Conservation (phyloP, 2,113 vertebrate species). For the Aegotheles bennettii region DNA sequence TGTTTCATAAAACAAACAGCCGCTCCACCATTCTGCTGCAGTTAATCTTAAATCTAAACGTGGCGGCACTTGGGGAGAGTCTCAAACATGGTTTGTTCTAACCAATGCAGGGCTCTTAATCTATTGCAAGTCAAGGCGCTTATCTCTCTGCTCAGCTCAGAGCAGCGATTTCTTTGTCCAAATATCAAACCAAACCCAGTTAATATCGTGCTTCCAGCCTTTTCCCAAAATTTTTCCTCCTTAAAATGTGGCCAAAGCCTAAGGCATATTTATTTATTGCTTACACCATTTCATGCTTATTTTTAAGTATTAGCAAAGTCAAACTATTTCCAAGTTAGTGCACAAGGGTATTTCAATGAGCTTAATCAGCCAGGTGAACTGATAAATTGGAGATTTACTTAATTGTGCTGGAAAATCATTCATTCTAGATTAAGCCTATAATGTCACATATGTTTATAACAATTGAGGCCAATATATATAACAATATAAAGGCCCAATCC, state of each 20-base stretch:
- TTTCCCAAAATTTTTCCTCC: conserved; percentile 46
- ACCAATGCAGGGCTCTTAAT: conserved; percentile 75
- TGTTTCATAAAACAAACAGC: conserved; percentile 83
- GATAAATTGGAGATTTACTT: conserved; percentile 39
- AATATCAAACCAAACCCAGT: conserved; percentile 73
- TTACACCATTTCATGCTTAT: conserved; percentile 63
- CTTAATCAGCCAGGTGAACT: conserved; percentile 59
- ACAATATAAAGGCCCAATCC: not conserved
- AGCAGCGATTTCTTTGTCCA: conserved; percentile 78
- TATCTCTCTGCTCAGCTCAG: conserved; percentile 76
- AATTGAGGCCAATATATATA: too few relatives aligned
- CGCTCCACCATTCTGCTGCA: conserved; percentile 62
- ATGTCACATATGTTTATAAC: not conserved
- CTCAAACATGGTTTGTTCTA: conserved; percentile 69
- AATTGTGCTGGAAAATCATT: conserved; percentile 24
- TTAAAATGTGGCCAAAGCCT: conserved; percentile 46
- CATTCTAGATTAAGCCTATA: conserved; percentile 8
- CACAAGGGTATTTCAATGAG: conserved; percentile 56
- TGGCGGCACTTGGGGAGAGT: conserved; percentile 72
- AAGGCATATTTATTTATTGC: conserved; percentile 64
- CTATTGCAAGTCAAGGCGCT: conserved; percentile 74
- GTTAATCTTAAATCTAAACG: conserved; percentile 81
- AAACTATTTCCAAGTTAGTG: conserved; percentile 49
- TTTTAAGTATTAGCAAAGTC: conserved; percentile 69
- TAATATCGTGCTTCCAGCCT: conserved; percentile 57